These are phyloP conservation scores for Anthoscopus minutus DNA, from an alignment of 2,113 vertebrate species.

Conservation along the genomic window DNA sequence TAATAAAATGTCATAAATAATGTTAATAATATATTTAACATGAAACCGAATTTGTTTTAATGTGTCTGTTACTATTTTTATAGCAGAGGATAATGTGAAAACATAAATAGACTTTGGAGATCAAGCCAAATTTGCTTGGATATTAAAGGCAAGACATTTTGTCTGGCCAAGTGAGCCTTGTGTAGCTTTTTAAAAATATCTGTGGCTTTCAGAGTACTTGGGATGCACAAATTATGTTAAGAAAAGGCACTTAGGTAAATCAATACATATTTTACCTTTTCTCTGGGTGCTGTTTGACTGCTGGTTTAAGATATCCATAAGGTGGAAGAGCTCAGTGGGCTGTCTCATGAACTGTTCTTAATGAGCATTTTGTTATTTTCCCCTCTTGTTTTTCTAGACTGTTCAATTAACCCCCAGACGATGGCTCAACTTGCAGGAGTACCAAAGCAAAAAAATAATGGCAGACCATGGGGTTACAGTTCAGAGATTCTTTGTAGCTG, in stretches of 20 bases:
- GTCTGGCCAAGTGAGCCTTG: neutral
- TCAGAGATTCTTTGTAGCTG: slow-evolving; percentile 92
- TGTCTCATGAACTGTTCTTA: slow-evolving; percentile 48
- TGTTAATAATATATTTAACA: neutral
- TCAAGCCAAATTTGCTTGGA: neutral
- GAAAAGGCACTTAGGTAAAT: neutral
- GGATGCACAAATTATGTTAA: neutral
- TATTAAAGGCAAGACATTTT: neutral
- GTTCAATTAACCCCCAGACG: slow-evolving; percentile 79
- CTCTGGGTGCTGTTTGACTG: neutral
- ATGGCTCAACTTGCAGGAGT: slow-evolving; percentile 98
- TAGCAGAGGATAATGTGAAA: neutral
- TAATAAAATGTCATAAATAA: too few relatives aligned
- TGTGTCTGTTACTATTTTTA: neutral
- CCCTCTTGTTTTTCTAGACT: slow-evolving; percentile 66
- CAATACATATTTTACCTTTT: neutral
- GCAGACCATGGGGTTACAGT: slow-evolving; percentile 90
- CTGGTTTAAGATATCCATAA: neutral
- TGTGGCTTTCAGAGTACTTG: neutral
- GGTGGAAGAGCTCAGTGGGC: neutral
- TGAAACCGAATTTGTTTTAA: neutral
- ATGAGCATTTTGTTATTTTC: slow-evolving; percentile 30
- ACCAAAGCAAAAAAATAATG: slow-evolving; percentile 99
- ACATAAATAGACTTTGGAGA: neutral
- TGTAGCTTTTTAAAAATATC: neutral